Evolutionary conservation across 2,113 vertebrate genomes (phyloP), one percentile per base, ranked within the genome.

Genomic region (Morone chrysops): DNA sequence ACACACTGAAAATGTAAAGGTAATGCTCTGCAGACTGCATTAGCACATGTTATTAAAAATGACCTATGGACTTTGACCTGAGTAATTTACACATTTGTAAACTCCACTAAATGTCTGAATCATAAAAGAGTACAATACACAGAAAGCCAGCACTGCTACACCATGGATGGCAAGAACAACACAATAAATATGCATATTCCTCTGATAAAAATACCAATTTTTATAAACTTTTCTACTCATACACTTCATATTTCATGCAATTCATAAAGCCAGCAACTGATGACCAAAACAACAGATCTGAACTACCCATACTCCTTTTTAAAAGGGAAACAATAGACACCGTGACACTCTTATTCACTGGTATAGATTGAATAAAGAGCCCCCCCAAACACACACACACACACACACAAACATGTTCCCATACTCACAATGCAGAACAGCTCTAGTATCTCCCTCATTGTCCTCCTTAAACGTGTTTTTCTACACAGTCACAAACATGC

Each of bases 401-500:
- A 71, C 16, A 85, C 69, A 80, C 38, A 87, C 74, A 82, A 51
- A 71, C 51, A 31, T 74, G 61, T 36, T 62, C 75, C 82, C 56
- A 80, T 94, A 94, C 93, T 94, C 82, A 94, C 94, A 92, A 93
- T 88, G 92, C 89, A 91, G 91, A 93, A 89, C 82, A 92, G 85
- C 89, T 93, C 92, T 92, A 93, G 91, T 90, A 93, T 82, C 90
- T 94, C 92, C 93, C 88, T 94, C 94, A 94, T 94, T 94, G 93
- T 93, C 93, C 87, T 91, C 90, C 89, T 92, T 90, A 90, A 93
- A 90, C 71, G 89, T 87, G 82, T 90, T 81, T 91, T 82, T 87
- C 83, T 87, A 84, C 62, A 87, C 86, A 88, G 78, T 83, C 84
- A 90, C 87, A 93, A 82, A 91, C 89, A 86, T 41, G 61, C 81